Evolutionary conservation across 2,888 invertebrate genomes (phyloP), one percentile per base, ranked within the genome.

Genomic region (Caenorhabditis virilis): DNA sequence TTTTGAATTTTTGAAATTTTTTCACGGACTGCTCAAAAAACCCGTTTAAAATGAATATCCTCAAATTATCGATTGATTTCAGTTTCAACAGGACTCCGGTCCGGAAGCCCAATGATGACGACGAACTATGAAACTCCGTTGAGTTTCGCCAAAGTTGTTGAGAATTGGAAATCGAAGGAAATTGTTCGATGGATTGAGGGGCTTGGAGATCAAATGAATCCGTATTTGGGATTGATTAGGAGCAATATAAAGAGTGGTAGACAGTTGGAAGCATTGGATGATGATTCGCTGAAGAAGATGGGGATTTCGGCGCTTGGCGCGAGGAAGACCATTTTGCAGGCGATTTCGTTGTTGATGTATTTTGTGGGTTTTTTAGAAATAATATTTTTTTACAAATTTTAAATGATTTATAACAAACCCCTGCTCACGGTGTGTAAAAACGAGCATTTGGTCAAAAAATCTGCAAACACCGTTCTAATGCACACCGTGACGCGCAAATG

Each of bases 301-400:
- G 91, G 92, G 22, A 89, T 95, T 82, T 87, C 87, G 64, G 89
- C 90, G 83, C 89, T 95, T 67, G 95, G 95, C 11, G 94, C 95
- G 84, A 93, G 95, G 84, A 94, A 94, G 84, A 88, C 93, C 52
- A 89, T 95, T 68, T 87, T 95, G 43, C 93, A 94, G 85, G 93
- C 93, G 48, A 91, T 95, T 15, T 92, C 93, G 79, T 90, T 92
- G 77, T 87, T 95, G 45, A 87, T 91, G 76, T 91, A 92, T 85
- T 91, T 94, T 86, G 74, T 74, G 33, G 59, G n/a, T n/a, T n/a
- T n/a, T n/a, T n/a, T n/a, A n/a, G n/a, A n/a, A n/a, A n/a, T n/a
- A n/a, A n/a, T n/a, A n/a, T n/a, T n/a, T n/a, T n/a, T n/a, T n/a
- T n/a, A n/a, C n/a, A n/a, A n/a, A n/a, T n/a, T n/a, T n/a, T n/a